Base-by-base conservation (phyloP, 2,113 vertebrate genomes). In the Anoplopoma fimbria region DNA sequence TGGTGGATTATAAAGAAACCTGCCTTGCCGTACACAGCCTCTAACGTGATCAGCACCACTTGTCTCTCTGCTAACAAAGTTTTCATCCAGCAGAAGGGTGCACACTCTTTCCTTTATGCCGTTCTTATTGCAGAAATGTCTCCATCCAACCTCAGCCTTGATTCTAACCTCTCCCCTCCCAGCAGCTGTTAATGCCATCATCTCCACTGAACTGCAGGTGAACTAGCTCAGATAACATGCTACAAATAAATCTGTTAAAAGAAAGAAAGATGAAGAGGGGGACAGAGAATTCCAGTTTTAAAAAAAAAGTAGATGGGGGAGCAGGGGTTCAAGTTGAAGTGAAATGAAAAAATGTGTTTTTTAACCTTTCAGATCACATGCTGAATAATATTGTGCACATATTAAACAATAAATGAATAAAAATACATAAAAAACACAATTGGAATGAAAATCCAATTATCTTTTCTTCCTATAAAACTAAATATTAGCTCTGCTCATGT, bases 111-210 rank as follows among this genome's bases (percentile, higher is more conserved):
- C 49, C 33, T 78, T 64, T 45, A 25, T 62, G 69, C 36, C 51
- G 10, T 68, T 67, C 40, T 45, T 27, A 69, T 21, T 77, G 6
- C 63, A 82, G 68, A 29, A 77, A 78, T 67, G 61, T 6, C 60
- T 72, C 68, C 12, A 60, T 71, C 45, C 19, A 15, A 49, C 40
- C 34, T 34, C 5, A 70, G 53, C 38, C 58, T 80, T 58, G 69
- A 57, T 76, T 33, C 77, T 68, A 69, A 77, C 33, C 79, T 38
- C 19, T 47, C 60, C 79, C 47, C 19, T 47, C 60, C 65, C 17
- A 70, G 73, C 77, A 89, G 67, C 69, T 83, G 83, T 73, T 71
- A n/a, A 61, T 49, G 40, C 53, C 33, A 82, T 58, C 73, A 77
- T 77, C 71, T 69, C 68, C 53, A 40, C 70, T 81, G 75, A 82